Base-by-base conservation (phyloP, 30 jellyfish, hydroid and myxozoan genomes). In the Cassiopea andromeda region DNA sequence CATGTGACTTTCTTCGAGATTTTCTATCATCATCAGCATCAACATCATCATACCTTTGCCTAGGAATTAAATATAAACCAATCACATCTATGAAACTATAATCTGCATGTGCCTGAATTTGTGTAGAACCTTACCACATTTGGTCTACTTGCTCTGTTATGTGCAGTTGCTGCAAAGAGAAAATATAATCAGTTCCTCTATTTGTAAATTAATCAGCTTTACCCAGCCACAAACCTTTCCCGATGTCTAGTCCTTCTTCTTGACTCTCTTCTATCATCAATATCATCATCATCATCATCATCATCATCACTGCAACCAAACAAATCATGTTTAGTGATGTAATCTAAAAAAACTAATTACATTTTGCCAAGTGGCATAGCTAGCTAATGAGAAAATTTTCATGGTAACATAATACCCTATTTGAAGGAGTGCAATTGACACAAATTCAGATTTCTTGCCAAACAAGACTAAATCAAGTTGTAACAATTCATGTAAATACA, bases 191-290 rank as follows among this genome's bases (percentile, higher is more conserved):
- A 80, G 46, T 80, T 58, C 43, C n/a, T 61, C 67, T 59, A 67
- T n/a, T n/a, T n/a, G 1, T 80, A 80, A 2, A 48, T 75, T 18
- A 12, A 67, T 27, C 50, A 81, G 58, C 46, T 68, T 66, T 78
- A 7, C 2, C 15, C 75, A 2, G 15, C 27, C 18, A 75, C 94
- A 87, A 87, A 87, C 94, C 94, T 87, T 19, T 78, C 94, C 48
- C 77, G 48, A 69, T 87, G 86, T 27, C 48, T 87, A 2, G 85
- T n/a, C 59, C 46, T 69, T 69, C 90, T 87, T 77, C 94, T 74
- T 46, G 89, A 46, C n/a, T 69, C 78, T 18, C 85, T 67, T 7
- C 83, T 45, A 14, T 60, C 78, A n/a, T n/a, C n/a, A n/a, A n/a
- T n/a, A n/a, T n/a, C n/a, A n/a, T n/a, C n/a, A n/a, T n/a, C n/a